phyloP scores from a whole-genome alignment of 30 jellyfish, hydroid and myxozoan genomes.

The Pelagia noctiluca region DNA sequence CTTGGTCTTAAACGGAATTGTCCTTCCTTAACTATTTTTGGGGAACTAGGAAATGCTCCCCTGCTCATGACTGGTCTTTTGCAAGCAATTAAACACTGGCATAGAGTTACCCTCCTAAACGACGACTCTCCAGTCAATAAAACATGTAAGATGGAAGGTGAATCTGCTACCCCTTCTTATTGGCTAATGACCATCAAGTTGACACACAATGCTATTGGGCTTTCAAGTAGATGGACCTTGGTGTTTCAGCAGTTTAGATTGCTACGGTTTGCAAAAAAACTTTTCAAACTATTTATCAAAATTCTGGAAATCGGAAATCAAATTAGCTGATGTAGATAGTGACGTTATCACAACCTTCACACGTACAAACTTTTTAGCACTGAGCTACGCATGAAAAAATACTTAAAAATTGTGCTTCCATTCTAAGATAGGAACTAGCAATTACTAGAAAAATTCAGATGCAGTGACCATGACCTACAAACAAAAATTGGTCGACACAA shows the following conservation, averaged over 20 bases:
- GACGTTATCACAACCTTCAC: neutral
- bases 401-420: too few relatives aligned
- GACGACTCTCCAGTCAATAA: neutral
- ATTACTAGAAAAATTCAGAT: too few relatives aligned
- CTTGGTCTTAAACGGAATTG: neutral
- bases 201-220: neutral
- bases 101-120: too few relatives aligned
- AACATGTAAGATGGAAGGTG: neutral
- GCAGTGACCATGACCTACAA: too few relatives aligned
- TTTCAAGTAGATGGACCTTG: neutral
- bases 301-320: too few relatives aligned
- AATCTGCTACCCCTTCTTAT: neutral
- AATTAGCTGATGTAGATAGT: too few relatives aligned
- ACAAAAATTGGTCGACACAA: too few relatives aligned
- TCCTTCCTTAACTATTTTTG: conserved; percentile 4
- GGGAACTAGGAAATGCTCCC: neutral
- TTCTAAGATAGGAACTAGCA: too few relatives aligned
- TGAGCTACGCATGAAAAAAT: neutral
- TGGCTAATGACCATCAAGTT: too few relatives aligned
- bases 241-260: neutral
- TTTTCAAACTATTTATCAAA: neutral
- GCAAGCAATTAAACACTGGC: neutral
- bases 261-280: neutral
- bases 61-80: neutral
- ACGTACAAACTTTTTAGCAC: neutral